Evolutionary conservation across 2,888 invertebrate genomes (phyloP), one percentile per base, ranked within the genome.

Genomic region (Tethea ocularis): DNA sequence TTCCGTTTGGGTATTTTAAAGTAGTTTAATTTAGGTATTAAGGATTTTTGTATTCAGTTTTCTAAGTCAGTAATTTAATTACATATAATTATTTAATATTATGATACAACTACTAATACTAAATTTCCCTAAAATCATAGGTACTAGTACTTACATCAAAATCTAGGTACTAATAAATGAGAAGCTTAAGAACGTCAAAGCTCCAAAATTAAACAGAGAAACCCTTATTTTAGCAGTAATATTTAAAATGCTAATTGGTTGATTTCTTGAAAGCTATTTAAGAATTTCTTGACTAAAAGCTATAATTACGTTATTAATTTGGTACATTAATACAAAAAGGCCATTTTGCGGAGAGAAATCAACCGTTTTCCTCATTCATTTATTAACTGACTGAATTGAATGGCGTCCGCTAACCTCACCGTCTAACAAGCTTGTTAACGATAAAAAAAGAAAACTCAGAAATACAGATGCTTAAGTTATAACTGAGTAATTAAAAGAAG

Each of bases 371-470:
- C 46, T 46, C 46, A 20, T 46, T 46, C 8, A 46, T 46, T 20
- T 46, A 46, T 20, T n/a, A 41, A 46, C 46, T 46, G 46, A 46
- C 46, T 20, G 10, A 20, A 46, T 46, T 20, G 20, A 46, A 20
- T 46, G n/a, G n/a, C n/a, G n/a, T n/a, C n/a, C n/a, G n/a, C n/a
- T 20, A 8, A 46, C 46, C 20, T 46, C 46, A 2, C 20, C 10
- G 17, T 46, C 20, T 17, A 46, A 46, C 41, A 46, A 46, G 46
- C 46, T 46, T 46, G 46, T 46, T 46, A 46, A n/a, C 20, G 46
- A 20, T 46, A 20, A 46, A 46, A 1, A 46, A 46, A n/a, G 20
- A n/a, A 46, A 46, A 46, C 46, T 46, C 46, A 20, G 20, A 46
- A 46, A 46, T 20, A 46, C n/a, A 46, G 8, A 46, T 46, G 8